These are phyloP conservation scores for Bombus vancouverensis DNA, from an alignment of 1,140 invertebrate species.

Conservation along the genomic window DNA sequence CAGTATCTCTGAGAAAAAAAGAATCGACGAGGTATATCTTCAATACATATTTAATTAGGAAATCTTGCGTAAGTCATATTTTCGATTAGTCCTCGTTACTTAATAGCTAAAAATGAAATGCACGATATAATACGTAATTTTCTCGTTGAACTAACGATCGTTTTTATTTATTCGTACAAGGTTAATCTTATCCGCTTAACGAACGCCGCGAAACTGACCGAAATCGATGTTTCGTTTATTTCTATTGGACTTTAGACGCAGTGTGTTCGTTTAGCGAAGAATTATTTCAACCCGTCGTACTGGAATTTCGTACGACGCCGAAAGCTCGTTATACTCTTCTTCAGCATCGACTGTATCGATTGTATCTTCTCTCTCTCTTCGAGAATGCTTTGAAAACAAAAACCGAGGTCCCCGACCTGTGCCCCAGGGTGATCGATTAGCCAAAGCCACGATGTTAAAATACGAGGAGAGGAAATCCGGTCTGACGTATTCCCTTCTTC, in stretches of 20 bases:
- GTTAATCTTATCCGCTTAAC: not conserved
- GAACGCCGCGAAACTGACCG: not conserved
- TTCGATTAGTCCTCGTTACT: too few species aligned
- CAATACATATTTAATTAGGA: not conserved
- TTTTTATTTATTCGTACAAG: not conserved
- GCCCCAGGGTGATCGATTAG: conserved; percentile 55
- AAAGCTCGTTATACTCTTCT: conserved; percentile 27
- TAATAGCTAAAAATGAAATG: not conserved
- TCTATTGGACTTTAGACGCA: not conserved
- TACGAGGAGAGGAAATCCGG: conserved; percentile 59
- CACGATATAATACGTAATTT: not conserved
- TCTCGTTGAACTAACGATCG: not conserved
- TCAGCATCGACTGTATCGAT: conserved; percentile 42
- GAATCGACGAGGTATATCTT: not conserved
- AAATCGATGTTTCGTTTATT: not conserved
- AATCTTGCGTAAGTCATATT: not conserved
- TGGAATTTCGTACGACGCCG: conserved; percentile 23
- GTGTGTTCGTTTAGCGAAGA: not conserved
- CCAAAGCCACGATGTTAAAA: conserved; percentile 48
- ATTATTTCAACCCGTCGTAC: not conserved
- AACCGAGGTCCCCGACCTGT: conserved; percentile 50
- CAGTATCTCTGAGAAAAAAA: not conserved
- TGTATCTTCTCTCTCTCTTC: conserved; percentile 31
- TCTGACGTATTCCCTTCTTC: conserved; percentile 10
- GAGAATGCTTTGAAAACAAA: conserved; percentile 36